Evolutionary conservation across 2,888 invertebrate species (phyloP).

Genomic region (Caenorhabditis macrosperma): DNA sequence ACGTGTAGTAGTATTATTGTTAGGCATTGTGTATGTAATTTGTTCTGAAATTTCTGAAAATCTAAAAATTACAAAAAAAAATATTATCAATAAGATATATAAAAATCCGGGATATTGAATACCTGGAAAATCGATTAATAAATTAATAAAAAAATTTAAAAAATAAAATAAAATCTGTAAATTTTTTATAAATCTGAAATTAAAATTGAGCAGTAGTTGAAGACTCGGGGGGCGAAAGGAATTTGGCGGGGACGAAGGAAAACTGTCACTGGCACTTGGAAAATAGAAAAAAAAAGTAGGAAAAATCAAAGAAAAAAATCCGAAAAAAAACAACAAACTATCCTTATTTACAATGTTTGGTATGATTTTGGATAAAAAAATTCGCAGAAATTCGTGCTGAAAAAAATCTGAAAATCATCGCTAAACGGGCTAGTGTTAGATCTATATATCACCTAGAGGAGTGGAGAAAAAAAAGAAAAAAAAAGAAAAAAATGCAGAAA

Average conservation of each 20-base stretch:
- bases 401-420: background rate
- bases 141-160: background rate
- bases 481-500: background rate
- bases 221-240: no score
- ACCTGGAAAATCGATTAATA: constrained; percentile 40
- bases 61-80: no score
- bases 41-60: background rate
- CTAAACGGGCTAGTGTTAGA: background rate
- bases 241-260: constrained; percentile 15
- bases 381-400: background rate
- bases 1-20: constrained; percentile 10
- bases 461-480: background rate
- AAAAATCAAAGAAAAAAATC: constrained; percentile 10
- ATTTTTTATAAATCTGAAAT: no score
- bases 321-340: constrained; percentile 5
- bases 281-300: background rate
- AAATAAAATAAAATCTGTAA: background rate
- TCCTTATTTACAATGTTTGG: background rate
- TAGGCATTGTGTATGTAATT: constrained; percentile 8
- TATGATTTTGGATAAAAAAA: constrained; percentile 10
- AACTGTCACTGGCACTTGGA: constrained; percentile 37
- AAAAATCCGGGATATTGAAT: no score
- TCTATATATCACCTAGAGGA: background rate
- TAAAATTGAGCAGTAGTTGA: constrained; percentile 3
- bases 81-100: background rate